Evolutionary conservation across 2,797 vertebrate genomes (phyloP).

Genomic region (Oryzias dopingdopingensis): DNA sequence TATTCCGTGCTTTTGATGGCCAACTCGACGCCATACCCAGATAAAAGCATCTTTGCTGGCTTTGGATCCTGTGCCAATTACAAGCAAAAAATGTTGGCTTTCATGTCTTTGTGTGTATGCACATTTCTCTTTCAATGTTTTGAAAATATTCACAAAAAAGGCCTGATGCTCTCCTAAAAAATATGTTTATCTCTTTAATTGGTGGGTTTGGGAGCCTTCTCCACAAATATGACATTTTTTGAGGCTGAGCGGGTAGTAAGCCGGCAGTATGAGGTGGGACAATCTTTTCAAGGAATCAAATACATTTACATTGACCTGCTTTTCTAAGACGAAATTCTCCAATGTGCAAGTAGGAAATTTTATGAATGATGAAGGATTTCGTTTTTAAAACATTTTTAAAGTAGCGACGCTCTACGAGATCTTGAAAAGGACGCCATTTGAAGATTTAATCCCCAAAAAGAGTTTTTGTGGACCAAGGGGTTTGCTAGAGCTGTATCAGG

Average conservation of each 20-base stretch:
- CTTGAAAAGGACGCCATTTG: no score
- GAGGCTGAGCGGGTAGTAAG: no score
- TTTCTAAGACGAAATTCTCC: slow-evolving; percentile 5
- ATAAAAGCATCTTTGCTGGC: slow-evolving; percentile 85
- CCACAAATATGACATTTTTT: no score
- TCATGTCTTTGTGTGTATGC: slow-evolving; percentile 8
- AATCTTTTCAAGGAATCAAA: slow-evolving; percentile 14
- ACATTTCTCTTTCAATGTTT: background rate
- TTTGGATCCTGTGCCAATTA: slow-evolving; percentile 78
- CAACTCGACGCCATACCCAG: slow-evolving; percentile 95
- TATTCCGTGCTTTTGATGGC: slow-evolving; percentile 98
- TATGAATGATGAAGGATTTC: background rate
- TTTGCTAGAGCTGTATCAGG: no score
- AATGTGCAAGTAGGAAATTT: background rate
- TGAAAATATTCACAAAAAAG: background rate
- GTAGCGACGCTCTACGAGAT: no score
- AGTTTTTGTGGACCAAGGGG: no score
- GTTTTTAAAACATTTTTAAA: no score
- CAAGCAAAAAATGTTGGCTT: slow-evolving; percentile 7
- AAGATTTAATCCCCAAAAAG: no score
- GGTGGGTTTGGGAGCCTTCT: background rate
- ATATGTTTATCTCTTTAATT: background rate
- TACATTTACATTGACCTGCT: slow-evolving; percentile 7
- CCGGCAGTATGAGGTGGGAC: background rate
- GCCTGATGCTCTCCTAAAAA: background rate